Percentiles rank a stretch among this genome's conserved stretches.
These are phyloP conservation scores for Cephus nigrinus DNA, from an alignment of 2,888 invertebrate species.

Conservation along the genomic window DNA sequence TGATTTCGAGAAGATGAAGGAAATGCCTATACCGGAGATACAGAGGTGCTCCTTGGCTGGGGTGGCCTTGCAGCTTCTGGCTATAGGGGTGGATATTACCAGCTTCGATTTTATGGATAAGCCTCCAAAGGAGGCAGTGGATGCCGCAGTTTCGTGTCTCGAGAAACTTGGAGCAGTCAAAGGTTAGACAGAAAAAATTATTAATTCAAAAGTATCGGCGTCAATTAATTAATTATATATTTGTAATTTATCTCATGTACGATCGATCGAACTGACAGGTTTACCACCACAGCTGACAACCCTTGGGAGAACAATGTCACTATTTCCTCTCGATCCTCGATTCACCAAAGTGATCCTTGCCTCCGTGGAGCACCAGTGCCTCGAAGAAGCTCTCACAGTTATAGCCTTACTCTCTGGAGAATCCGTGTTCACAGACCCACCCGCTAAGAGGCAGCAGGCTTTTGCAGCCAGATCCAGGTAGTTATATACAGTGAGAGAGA, in stretches of 20 bases:
- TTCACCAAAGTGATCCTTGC: conserved; percentile 84
- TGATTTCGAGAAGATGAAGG: conserved; percentile 79
- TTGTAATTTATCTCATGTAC: not conserved
- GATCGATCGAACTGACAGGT: conserved; percentile 37
- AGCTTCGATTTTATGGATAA: conserved; percentile 92
- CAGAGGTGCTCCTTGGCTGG: conserved; percentile 76
- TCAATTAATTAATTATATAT: conserved; percentile 7
- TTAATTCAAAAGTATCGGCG: not conserved
- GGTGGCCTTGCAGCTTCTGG: conserved; percentile 84
- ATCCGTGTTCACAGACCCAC: conserved; percentile 81
- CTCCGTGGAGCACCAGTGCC: conserved; percentile 80
- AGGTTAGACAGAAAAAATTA: conserved; percentile 37
- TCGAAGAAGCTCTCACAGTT: conserved; percentile 86
- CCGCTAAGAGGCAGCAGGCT: conserved; percentile 82
- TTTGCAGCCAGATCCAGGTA: conserved; percentile 73
- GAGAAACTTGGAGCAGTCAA: conserved; percentile 71
- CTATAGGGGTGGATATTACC: conserved; percentile 83
- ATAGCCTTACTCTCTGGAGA: conserved; percentile 91
- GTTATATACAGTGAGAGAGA: not conserved
- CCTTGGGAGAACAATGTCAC: conserved; percentile 86
- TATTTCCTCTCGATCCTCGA: conserved; percentile 92
- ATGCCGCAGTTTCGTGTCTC: conserved; percentile 74
- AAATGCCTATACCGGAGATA: conserved; percentile 89
- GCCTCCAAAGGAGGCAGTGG: conserved; percentile 79
- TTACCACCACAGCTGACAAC: conserved; percentile 77